Percentiles rank a stretch among this genome's conserved stretches.
phyloP scores from a whole-genome alignment of 2,888 invertebrate genomes.

The Leptothorax acervorum region DNA sequence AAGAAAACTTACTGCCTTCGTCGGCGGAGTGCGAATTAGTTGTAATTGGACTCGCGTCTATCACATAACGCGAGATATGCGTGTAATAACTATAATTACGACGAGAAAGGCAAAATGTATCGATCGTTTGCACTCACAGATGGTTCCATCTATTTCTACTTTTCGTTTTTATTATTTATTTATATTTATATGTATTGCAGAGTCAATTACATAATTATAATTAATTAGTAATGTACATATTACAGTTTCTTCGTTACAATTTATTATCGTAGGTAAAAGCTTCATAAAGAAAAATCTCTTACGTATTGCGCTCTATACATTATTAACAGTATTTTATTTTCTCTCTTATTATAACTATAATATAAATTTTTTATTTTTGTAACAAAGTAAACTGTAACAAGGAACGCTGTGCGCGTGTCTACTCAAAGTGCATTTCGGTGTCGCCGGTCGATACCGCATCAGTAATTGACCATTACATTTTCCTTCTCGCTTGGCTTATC shows the following conservation, averaged over 20 bases:
- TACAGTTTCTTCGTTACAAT: neutral
- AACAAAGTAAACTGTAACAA: neutral
- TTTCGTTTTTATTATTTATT: neutral
- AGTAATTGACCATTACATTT: slow-evolving; percentile 24
- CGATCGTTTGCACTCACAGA: neutral
- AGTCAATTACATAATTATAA: neutral
- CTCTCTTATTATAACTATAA: neutral
- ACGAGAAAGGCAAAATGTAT: slow-evolving; percentile 10
- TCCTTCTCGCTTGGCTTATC: slow-evolving; percentile 32
- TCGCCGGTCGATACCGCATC: slow-evolving; percentile 12
- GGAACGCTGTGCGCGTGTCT: neutral
- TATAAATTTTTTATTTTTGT: neutral
- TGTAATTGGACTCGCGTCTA: slow-evolving; percentile 23
- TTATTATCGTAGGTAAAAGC: neutral
- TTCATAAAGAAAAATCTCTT: neutral
- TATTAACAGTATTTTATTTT: neutral
- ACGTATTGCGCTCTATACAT: neutral
- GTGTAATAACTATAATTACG: slow-evolving; percentile 31
- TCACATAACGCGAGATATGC: slow-evolving; percentile 16
- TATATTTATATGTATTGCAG: neutral
- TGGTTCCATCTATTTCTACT: neutral
- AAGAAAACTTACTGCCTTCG: neutral
- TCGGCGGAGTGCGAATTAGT: slow-evolving; percentile 25
- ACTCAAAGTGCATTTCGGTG: slow-evolving; percentile 30
- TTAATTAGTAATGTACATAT: slow-evolving; percentile 3